phyloP scores from a whole-genome alignment of 2,113 vertebrate species.

The Mohoua ochrocephala region DNA sequence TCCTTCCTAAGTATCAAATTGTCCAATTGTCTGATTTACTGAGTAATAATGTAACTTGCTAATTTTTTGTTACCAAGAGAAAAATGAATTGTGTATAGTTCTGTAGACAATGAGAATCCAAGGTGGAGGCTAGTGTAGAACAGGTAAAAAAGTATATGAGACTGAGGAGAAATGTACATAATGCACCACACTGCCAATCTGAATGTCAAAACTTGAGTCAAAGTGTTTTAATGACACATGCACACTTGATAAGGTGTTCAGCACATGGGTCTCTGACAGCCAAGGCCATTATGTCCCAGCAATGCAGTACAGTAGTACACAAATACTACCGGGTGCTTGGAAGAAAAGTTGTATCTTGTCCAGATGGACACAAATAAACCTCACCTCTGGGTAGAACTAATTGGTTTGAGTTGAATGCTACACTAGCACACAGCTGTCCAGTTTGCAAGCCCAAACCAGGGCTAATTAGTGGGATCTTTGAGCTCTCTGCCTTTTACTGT shows the following conservation, averaged over 20 bases:
- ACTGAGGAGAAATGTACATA: not conserved
- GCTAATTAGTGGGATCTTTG: not conserved
- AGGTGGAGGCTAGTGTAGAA: not conserved
- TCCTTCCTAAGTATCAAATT: not conserved
- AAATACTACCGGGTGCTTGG: not conserved
- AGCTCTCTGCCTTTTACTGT: not conserved
- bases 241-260: not conserved
- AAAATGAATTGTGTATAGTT: not conserved
- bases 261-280: not conserved
- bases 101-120: not conserved
- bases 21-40: not conserved
- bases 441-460: not conserved
- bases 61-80: not conserved
- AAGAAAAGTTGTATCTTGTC: not conserved
- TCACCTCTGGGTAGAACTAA: not conserved
- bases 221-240: not conserved
- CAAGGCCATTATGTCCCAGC: not conserved
- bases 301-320: not conserved
- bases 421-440: not conserved
- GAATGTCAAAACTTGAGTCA: not conserved
- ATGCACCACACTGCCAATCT: not conserved
- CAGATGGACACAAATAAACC: not conserved
- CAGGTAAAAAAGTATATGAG: not conserved
- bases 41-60: not conserved
- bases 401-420: not conserved